These are phyloP conservation scores for Hermodice carunculata DNA, from an alignment of 2,888 invertebrate species.

Conservation along the genomic window DNA sequence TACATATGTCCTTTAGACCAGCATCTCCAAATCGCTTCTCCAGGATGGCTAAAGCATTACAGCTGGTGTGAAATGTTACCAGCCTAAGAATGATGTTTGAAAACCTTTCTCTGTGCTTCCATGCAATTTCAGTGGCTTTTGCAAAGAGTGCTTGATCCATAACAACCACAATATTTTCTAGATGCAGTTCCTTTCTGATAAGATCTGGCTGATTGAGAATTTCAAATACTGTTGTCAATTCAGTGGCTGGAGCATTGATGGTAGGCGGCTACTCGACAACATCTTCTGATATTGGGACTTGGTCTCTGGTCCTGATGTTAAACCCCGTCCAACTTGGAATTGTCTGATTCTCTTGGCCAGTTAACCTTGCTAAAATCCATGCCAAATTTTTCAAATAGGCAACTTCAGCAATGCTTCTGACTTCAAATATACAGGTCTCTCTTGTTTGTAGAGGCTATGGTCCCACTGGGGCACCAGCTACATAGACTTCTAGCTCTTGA, in stretches of 20 bases:
- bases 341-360: constrained; percentile 23
- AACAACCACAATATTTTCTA: constrained; percentile 29
- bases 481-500: constrained; percentile 15
- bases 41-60: constrained; percentile 24
- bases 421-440: not conserved
- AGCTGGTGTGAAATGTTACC: constrained; percentile 35
- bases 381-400: constrained; percentile 20
- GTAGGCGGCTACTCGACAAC: constrained; percentile 34
- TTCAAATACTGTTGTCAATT: constrained; percentile 33
- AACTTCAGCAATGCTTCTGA: not conserved
- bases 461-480: constrained; percentile 21
- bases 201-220: constrained; percentile 32
- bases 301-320: constrained; percentile 29
- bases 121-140: constrained; percentile 34
- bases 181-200: constrained; percentile 20
- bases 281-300: constrained; percentile 12
- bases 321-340: constrained; percentile 38
- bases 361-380: constrained; percentile 19
- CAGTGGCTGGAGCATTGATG: constrained; percentile 36
- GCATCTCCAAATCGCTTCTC: constrained; percentile 40
- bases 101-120: constrained; percentile 23
- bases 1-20: constrained; percentile 33
- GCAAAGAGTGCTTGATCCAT: constrained; percentile 40
- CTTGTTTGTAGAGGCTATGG: constrained; percentile 10
- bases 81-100: constrained; percentile 22